A percentile compares a stretch with the other conserved stretches of the same genome.
phyloP scores from a whole-genome alignment of 2,797 vertebrate genomes.

The Pyrocephalus nanus region DNA sequence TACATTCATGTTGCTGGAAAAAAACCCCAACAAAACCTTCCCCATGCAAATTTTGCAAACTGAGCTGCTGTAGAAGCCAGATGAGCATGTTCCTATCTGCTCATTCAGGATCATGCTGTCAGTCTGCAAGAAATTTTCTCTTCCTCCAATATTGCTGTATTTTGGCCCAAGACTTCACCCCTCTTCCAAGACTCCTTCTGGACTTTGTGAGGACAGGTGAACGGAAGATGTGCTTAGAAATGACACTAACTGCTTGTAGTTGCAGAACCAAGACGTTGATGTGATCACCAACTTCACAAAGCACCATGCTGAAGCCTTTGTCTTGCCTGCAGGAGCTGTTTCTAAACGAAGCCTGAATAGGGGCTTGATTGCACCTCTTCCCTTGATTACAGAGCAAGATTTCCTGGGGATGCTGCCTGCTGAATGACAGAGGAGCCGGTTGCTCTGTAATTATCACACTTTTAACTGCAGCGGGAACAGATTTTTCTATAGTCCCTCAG shows the following conservation, averaged over 20 bases:
- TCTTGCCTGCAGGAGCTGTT: conserved; percentile 77
- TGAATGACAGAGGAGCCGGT: conserved; percentile 75
- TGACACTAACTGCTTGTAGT: background rate
- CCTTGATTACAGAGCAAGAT: conserved; percentile 80
- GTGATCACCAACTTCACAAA: conserved; percentile 48
- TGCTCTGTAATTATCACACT: conserved; percentile 79
- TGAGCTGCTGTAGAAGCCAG: background rate
- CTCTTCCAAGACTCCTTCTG: background rate
- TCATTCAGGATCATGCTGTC: background rate
- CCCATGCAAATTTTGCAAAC: background rate
- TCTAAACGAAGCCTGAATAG: conserved; percentile 79
- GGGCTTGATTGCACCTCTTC: conserved; percentile 81
- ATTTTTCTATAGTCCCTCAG: conserved; percentile 66
- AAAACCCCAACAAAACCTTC: background rate
- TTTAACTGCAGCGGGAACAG: conserved; percentile 71
- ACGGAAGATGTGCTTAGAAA: background rate
- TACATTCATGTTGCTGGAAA: background rate
- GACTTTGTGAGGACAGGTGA: background rate
- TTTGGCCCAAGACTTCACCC: background rate
- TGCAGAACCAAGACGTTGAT: conserved; percentile 9
- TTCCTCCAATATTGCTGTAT: background rate
- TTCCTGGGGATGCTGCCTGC: conserved; percentile 80
- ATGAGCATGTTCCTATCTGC: background rate
- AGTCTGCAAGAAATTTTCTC: background rate
- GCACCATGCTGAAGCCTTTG: conserved; percentile 57